Percentiles rank a stretch among this genome's conserved stretches.
Conservation (phyloP, 2,797 vertebrate species). For the Spinus olivaceus region DNA sequence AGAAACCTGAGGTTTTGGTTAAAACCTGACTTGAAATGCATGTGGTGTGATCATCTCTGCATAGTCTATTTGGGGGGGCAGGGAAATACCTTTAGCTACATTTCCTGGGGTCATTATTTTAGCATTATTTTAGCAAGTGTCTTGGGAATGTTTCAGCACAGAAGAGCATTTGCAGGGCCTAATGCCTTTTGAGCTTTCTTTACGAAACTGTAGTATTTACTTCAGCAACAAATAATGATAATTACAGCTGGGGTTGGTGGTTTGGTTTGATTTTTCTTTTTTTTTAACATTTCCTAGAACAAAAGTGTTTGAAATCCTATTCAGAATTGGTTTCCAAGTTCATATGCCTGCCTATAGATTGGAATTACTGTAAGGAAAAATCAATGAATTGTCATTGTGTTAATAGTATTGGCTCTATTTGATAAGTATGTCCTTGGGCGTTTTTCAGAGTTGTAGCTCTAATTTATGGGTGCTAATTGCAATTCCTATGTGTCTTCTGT, state of each 20-base stretch:
- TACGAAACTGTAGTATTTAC: neutral
- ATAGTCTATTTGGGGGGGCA: neutral
- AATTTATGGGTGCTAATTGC: neutral
- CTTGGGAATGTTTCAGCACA: neutral
- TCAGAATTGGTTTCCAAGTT: neutral
- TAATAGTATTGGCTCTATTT: neutral
- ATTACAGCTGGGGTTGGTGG: neutral
- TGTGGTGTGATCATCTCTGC: neutral
- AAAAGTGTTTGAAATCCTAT: neutral
- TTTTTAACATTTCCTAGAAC: neutral
- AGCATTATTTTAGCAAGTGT: neutral
- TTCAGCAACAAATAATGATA: neutral
- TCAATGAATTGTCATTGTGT: neutral
- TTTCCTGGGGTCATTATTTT: neutral
- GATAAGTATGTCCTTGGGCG: neutral
- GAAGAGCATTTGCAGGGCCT: neutral
- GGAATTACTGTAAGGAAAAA: neutral
- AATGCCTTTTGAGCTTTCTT: neutral
- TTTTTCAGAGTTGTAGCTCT: neutral
- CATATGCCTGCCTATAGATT: neutral
- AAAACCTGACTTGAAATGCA: neutral
- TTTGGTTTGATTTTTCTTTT: neutral
- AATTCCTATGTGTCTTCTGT: neutral
- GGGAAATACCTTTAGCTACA: neutral
- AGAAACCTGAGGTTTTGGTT: neutral